Percentiles rank a stretch among this genome's conserved stretches.
phyloP scores from a whole-genome alignment of 2,113 vertebrate genomes.

The Oxyruncus cristatus region DNA sequence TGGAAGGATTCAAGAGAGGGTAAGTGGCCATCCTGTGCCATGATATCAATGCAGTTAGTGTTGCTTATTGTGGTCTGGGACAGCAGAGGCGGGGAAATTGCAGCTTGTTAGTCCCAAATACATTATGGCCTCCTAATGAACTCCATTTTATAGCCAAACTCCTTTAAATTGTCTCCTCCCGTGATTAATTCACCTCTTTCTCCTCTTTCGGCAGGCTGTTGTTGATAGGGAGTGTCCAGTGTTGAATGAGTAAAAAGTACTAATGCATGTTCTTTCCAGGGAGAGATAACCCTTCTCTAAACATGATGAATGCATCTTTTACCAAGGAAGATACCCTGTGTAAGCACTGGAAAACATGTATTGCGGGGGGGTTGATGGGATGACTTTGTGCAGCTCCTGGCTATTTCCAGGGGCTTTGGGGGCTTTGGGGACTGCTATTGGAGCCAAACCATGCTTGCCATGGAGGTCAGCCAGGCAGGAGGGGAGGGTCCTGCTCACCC shows the following conservation, averaged over 20 bases:
- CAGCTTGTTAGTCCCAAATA: conserved; percentile 66
- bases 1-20: not conserved
- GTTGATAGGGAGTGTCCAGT: conserved; percentile 89
- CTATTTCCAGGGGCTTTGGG: not conserved
- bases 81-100: conserved; percentile 53
- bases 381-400: not conserved
- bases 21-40: not conserved
- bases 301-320: conserved; percentile 79
- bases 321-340: conserved; percentile 70
- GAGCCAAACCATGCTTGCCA: not conserved
- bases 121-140: conserved; percentile 86
- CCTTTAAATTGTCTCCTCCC: conserved; percentile 78
- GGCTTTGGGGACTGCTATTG: not conserved
- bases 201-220: conserved; percentile 76
- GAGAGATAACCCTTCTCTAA: conserved; percentile 85
- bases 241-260: conserved; percentile 88
- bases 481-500: not conserved
- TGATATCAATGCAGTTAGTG: not conserved
- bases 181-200: conserved; percentile 82
- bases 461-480: not conserved
- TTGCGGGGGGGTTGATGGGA: not conserved
- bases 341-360: not conserved
- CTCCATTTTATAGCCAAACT: conserved; percentile 76
- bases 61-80: conserved; percentile 13
- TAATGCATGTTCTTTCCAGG: conserved; percentile 82